A percentile compares a stretch with the other conserved stretches of the same genome.
Evolutionary conservation across 2,888 invertebrate species (phyloP).

Genomic region (Gandaritis pyraliata): DNA sequence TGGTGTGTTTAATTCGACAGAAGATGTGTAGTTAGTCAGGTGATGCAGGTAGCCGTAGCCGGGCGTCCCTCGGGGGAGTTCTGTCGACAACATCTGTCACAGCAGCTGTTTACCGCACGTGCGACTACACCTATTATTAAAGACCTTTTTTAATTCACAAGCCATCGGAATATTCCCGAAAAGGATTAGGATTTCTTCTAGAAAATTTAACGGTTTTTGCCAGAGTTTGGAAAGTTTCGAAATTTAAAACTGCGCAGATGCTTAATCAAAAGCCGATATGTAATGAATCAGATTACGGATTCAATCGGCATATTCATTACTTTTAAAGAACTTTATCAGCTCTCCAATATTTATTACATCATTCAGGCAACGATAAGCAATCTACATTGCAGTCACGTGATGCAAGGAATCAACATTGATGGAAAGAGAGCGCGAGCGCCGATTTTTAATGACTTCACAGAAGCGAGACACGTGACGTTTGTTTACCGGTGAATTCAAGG

Average conservation of each 20-base stretch:
- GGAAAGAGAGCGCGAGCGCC: conserved; percentile 51
- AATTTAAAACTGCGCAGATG: neutral
- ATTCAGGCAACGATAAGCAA: conserved; percentile 29
- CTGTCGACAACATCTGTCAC: conserved; percentile 78
- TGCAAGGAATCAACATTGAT: conserved; percentile 43
- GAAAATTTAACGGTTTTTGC: conserved; percentile 14
- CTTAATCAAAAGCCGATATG: neutral
- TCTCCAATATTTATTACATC: conserved; percentile 14
- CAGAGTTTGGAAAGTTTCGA: neutral
- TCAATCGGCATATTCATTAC: conserved; percentile 14
- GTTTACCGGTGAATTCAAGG: conserved; percentile 76
- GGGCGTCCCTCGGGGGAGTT: conserved; percentile 53
- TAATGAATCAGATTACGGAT: neutral
- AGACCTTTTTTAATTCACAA: conserved; percentile 65
- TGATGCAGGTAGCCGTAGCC: conserved; percentile 63
- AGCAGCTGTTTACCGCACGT: conserved; percentile 81
- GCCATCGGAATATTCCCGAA: conserved; percentile 57
- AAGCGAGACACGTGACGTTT: conserved; percentile 69
- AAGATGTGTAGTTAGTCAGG: conserved; percentile 55
- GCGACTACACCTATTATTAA: conserved; percentile 78
- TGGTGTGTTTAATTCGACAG: conserved; percentile 27
- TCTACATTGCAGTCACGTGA: conserved; percentile 28
- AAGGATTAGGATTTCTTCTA: conserved; percentile 32
- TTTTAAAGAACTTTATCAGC: conserved; percentile 12
- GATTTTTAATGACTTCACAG: conserved; percentile 51